Evolutionary conservation across 2,888 invertebrate genomes (phyloP).

Genomic region (Drosophila peninsularis): DNA sequence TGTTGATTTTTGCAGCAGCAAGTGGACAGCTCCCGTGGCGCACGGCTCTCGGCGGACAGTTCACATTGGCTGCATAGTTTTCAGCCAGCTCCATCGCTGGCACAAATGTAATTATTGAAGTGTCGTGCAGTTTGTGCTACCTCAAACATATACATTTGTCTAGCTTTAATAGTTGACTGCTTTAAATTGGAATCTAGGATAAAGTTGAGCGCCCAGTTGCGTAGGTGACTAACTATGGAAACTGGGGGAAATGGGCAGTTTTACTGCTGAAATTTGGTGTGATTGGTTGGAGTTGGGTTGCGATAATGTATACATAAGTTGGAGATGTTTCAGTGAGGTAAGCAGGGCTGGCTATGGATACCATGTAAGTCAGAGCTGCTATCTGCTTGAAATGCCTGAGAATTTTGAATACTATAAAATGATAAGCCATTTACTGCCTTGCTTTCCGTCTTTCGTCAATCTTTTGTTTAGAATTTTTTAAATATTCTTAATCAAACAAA

Average conservation of each 20-base stretch:
- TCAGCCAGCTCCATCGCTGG: constrained; percentile 21
- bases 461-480: too few relatives aligned
- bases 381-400: too few relatives aligned
- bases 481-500: too few relatives aligned
- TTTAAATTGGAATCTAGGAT: constrained; percentile 21
- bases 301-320: neutral
- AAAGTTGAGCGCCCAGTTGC: neutral
- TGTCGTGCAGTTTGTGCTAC: constrained; percentile 36
- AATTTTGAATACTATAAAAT: too few relatives aligned
- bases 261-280: neutral
- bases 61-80: constrained; percentile 49
- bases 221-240: neutral
- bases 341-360: neutral
- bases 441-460: too few relatives aligned
- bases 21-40: constrained; percentile 42
- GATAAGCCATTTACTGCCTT: too few relatives aligned
- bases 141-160: constrained; percentile 27
- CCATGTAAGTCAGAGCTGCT: neutral
- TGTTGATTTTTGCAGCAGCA: constrained; percentile 71
- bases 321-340: neutral
- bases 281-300: neutral
- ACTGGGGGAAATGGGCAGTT: neutral
- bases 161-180: constrained; percentile 25
- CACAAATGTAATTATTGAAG: constrained; percentile 74
- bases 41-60: constrained; percentile 29